A percentile compares a stretch with the other conserved stretches of the same genome.
These are phyloP conservation scores for Flexamia atlantica DNA, from an alignment of 2,888 invertebrate genomes.

Conservation along the genomic window DNA sequence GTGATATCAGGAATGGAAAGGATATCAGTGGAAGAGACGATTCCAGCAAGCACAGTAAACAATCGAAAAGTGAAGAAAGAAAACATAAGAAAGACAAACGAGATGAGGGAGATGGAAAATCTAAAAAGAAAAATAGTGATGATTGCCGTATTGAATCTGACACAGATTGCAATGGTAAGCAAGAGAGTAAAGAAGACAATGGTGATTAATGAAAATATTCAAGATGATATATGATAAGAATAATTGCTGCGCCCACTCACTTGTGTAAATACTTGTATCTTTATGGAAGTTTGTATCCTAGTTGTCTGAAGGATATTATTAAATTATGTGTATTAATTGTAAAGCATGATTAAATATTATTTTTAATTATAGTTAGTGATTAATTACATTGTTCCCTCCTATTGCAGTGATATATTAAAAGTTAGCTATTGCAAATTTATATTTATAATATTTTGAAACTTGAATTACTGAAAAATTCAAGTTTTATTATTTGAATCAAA, in stretches of 20 bases:
- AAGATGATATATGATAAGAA: neutral
- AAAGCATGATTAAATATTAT: neutral
- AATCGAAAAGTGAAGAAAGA: neutral
- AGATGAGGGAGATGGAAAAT: neutral
- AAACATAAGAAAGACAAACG: neutral
- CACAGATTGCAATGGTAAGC: neutral
- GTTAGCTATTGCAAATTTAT: too few species aligned
- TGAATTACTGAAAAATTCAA: too few species aligned
- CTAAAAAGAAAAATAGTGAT: neutral
- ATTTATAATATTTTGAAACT: too few species aligned
- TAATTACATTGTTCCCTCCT: too few species aligned
- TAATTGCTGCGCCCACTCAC: neutral
- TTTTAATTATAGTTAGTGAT: neutral
- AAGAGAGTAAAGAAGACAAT: neutral
- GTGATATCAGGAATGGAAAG: neutral
- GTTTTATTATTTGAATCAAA: too few species aligned
- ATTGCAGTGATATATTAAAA: too few species aligned
- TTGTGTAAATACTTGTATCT: neutral
- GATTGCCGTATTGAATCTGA: neutral
- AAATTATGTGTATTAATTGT: neutral
- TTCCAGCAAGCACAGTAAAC: neutral
- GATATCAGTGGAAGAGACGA: slow-evolving; percentile 11
- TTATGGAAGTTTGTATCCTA: neutral
- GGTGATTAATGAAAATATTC: neutral
- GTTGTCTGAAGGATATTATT: neutral